These are phyloP conservation scores for Trissonchulus latispiculum DNA, from an alignment of 2,888 invertebrate species.

Conservation along the genomic window DNA sequence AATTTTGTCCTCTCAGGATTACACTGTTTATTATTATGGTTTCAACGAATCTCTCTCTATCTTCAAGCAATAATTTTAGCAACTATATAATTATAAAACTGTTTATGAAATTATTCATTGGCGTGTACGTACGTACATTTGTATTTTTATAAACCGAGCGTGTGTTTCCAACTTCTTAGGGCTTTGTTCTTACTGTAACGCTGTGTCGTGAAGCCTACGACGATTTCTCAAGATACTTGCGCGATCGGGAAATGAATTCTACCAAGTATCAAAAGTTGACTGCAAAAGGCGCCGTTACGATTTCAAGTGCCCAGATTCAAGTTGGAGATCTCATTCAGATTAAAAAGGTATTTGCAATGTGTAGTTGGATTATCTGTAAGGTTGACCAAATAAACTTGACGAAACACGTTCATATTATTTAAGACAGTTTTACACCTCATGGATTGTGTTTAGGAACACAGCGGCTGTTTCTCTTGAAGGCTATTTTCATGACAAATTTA, in stretches of 20 bases:
- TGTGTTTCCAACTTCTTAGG: too few species aligned
- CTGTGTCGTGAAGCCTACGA: conserved; percentile 92
- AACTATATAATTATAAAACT: too few species aligned
- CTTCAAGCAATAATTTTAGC: too few species aligned
- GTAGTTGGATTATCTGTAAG: neutral
- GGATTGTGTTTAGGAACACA: too few species aligned
- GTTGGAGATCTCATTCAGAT: conserved; percentile 68
- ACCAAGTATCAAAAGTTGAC: conserved; percentile 79
- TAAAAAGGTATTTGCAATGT: conserved; percentile 55
- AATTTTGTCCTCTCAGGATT: neutral
- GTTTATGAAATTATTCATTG: too few species aligned
- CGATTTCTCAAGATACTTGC: conserved; percentile 76
- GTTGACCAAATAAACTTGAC: neutral
- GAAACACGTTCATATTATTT: neutral
- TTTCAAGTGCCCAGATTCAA: conserved; percentile 71
- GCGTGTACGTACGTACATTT: too few species aligned
- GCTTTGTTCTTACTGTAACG: conserved; percentile 90
- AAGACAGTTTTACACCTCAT: neutral
- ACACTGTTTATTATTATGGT: too few species aligned
- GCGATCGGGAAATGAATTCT: conserved; percentile 91
- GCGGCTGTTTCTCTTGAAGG: too few species aligned
- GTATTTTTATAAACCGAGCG: too few species aligned
- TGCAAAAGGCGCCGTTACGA: conserved; percentile 51
- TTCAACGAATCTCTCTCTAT: too few species aligned
- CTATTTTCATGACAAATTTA: too few species aligned